phyloP scores from a whole-genome alignment of 2,888 invertebrate species.

The Cremastinae sp. region DNA sequence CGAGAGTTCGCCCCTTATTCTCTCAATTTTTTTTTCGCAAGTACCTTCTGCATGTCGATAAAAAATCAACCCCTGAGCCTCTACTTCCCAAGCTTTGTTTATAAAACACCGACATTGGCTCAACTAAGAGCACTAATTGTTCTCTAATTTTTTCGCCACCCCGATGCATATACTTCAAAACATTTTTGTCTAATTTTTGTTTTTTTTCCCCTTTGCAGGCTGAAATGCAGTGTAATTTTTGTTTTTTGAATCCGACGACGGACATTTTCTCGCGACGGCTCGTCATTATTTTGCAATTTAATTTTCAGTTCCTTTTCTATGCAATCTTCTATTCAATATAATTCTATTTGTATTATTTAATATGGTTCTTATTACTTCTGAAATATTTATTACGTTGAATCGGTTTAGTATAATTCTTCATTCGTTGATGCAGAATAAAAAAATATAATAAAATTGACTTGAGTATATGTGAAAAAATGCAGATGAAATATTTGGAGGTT shows the following conservation, averaged over 20 bases:
- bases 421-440: too few species aligned
- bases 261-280: constrained; percentile 24
- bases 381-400: too few species aligned
- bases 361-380: too few species aligned
- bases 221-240: not conserved
- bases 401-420: too few species aligned
- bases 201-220: constrained; percentile 5
- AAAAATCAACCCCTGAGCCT: constrained; percentile 23
- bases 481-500: not conserved
- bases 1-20: constrained; percentile 30
- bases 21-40: constrained; percentile 49
- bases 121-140: constrained; percentile 75
- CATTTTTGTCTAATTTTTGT: not conserved
- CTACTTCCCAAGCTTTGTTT: constrained; percentile 60
- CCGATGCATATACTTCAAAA: too few species aligned
- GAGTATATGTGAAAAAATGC: too few species aligned
- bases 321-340: not conserved
- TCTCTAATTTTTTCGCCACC: constrained; percentile 75
- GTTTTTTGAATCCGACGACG: not conserved
- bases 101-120: constrained; percentile 74
- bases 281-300: not conserved
- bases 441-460: too few species aligned
- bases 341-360: not conserved
- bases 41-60: constrained; percentile 37
- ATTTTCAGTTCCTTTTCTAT: not conserved